Base-by-base conservation (phyloP, 1,140 invertebrate species). In the Panonychus citri region DNA sequence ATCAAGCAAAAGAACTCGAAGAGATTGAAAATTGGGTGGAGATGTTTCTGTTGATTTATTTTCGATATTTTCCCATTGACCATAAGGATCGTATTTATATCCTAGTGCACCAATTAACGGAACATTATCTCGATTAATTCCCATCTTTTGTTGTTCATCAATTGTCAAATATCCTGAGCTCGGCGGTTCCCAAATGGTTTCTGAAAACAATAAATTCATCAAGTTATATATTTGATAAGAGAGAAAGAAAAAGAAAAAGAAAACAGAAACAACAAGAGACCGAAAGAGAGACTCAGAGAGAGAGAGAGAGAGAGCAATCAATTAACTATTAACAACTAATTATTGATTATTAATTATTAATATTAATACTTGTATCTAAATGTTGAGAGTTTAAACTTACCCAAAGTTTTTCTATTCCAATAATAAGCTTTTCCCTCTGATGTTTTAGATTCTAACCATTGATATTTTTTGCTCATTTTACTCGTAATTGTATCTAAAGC, bases 401-500 rank as follows among this genome's bases (percentile, higher is more conserved):
- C 61, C 26, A 57, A 53, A 46, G 58, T 63, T 51, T 60, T 57
- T 43, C 24, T 51, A 57, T 64, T 63, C 60, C 58, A 63, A 53
- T 64, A 64, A 56, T 61, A 64, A 30, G 54, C 54, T 34, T 57
- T 28, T 37, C 61, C 63, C 34, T 64, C 62, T 1, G 57, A 54
- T 19, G 58, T 59, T 27, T 60, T 59, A 8, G 58, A 56, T 59
- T 64, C 63, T 37, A 60, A 57, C 63, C 63, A 64, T 57, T 55
- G 40, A 39, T 8, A 17, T 46, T 58, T 60, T 12, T 50, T 48
- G 48, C 58, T 46, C n/a, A 60, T 39, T 55, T 49, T 42, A 34
- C 49, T 49, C 1, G 49, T 25, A 39, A 52, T 57, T 27, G 43
- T 57, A 28, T 56, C 54, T 2, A 61, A 39, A 27, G 57, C 59